Evolutionary conservation across 2,113 vertebrate species (phyloP).

Genomic region (Mugil cephalus): DNA sequence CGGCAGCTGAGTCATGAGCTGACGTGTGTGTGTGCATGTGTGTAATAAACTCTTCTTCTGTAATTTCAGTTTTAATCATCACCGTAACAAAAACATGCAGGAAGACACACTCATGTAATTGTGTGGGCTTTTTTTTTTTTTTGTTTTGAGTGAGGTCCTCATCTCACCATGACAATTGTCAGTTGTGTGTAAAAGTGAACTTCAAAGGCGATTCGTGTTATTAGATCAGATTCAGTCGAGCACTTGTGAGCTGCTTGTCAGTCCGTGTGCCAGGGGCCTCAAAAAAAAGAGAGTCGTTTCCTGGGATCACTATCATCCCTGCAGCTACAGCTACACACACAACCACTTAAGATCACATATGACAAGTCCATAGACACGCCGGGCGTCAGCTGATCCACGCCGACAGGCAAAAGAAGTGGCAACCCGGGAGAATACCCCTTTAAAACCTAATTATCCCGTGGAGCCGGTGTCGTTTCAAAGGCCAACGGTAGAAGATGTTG

Average conservation of each 20-base stretch:
- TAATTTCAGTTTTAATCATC: conserved; percentile 12
- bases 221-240: conserved; percentile 59
- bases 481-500: conserved; percentile 80
- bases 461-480: conserved; percentile 79
- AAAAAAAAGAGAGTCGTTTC: conserved; percentile 44
- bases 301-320: conserved; percentile 59
- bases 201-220: conserved; percentile 62
- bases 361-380: conserved; percentile 61
- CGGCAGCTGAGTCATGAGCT: conserved; percentile 37
- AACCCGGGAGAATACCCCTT: conserved; percentile 76
- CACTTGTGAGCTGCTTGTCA: conserved; percentile 25
- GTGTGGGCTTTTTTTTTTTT: too few relatives aligned
- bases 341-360: conserved; percentile 72
- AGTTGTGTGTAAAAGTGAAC: conserved; percentile 25
- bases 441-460: conserved; percentile 78
- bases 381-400: conserved; percentile 74
- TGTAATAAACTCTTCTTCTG: not conserved
- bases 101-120: not conserved
- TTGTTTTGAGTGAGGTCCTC: conserved; percentile 2
- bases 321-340: conserved; percentile 64
- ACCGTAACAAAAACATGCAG: not conserved
- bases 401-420: conserved; percentile 64
- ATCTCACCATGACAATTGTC: not conserved
- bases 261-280: conserved; percentile 49
- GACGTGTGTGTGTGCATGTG: conserved; percentile 1